phyloP scores from a whole-genome alignment of 1,140 invertebrate species.

The Drosophila erecta region DNA sequence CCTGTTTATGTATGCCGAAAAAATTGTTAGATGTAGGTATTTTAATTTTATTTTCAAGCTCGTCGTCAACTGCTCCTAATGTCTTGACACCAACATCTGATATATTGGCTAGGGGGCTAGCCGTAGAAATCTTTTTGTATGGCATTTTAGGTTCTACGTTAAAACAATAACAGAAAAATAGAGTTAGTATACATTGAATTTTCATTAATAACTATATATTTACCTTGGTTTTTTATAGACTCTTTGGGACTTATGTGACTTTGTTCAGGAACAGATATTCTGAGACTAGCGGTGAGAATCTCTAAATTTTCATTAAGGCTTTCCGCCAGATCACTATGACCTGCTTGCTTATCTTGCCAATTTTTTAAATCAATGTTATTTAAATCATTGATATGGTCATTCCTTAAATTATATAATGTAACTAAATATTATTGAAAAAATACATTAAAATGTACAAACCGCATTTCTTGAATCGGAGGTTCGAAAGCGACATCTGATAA shows the following conservation, averaged over 20 bases:
- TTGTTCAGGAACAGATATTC: conserved; percentile 3
- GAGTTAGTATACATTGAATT: neutral
- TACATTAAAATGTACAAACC: conserved; percentile 1
- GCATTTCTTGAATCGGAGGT: conserved; percentile 4
- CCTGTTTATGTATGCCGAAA: conserved; percentile 6
- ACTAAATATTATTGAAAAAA: neutral
- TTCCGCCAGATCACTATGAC: neutral
- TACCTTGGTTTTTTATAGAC: neutral
- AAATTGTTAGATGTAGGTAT: conserved; percentile 62
- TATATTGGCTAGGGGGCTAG: conserved; percentile 86
- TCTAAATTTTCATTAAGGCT: neutral
- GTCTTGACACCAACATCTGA: conserved; percentile 87
- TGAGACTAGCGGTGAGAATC: neutral
- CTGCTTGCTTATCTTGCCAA: neutral
- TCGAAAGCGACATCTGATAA: conserved; percentile 10
- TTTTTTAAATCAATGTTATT: neutral
- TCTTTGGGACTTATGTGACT: neutral
- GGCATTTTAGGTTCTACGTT: conserved; percentile 13
- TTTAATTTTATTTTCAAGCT: conserved; percentile 87
- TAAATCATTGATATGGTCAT: neutral
- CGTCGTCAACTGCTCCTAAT: conserved; percentile 88
- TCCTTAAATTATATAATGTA: neutral
- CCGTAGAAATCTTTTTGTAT: conserved; percentile 46
- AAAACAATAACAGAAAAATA: neutral
- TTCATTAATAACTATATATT: neutral